These are phyloP conservation scores for Macquaria australasica DNA, from an alignment of 2,113 vertebrate species.

Conservation along the genomic window DNA sequence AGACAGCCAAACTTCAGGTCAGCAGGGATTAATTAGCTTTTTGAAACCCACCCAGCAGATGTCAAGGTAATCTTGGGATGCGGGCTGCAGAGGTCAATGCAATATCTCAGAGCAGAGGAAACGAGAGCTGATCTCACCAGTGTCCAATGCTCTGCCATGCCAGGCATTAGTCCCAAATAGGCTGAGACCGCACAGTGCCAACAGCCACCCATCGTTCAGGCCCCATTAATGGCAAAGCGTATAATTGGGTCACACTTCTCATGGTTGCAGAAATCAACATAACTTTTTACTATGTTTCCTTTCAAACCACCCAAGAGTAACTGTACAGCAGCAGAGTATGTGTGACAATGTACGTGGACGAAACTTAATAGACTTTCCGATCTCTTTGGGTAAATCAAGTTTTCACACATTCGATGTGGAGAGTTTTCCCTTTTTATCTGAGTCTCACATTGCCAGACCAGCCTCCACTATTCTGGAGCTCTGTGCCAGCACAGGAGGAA, in stretches of 20 bases:
- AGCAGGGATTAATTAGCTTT: constrained; percentile 87
- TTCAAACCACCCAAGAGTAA: not conserved
- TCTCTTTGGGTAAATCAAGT: not conserved
- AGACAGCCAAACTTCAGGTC: constrained; percentile 79
- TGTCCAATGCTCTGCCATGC: constrained; percentile 54
- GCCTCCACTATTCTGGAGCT: constrained; percentile 4
- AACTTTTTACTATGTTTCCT: constrained; percentile 7
- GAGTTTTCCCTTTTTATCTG: not conserved
- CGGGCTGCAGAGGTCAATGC: constrained; percentile 80
- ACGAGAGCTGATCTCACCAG: constrained; percentile 59
- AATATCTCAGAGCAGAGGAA: constrained; percentile 78
- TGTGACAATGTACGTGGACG: not conserved
- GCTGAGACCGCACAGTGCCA: constrained; percentile 43
- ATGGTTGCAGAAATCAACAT: constrained; percentile 16
- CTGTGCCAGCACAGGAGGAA: constrained; percentile 41
- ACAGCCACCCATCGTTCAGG: constrained; percentile 47
- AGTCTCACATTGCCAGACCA: constrained; percentile 10
- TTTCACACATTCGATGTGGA: not conserved
- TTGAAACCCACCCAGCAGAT: constrained; percentile 81
- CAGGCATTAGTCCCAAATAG: constrained; percentile 60
- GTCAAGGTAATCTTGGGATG: constrained; percentile 85
- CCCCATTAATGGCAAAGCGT: constrained; percentile 58
- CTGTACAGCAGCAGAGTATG: not conserved
- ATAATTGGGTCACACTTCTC: constrained; percentile 63
- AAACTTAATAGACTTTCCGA: not conserved